Evolutionary conservation across 2,113 vertebrate species (phyloP), one percentile per base, ranked within the genome.

Genomic region (Leptosomus discolor): DNA sequence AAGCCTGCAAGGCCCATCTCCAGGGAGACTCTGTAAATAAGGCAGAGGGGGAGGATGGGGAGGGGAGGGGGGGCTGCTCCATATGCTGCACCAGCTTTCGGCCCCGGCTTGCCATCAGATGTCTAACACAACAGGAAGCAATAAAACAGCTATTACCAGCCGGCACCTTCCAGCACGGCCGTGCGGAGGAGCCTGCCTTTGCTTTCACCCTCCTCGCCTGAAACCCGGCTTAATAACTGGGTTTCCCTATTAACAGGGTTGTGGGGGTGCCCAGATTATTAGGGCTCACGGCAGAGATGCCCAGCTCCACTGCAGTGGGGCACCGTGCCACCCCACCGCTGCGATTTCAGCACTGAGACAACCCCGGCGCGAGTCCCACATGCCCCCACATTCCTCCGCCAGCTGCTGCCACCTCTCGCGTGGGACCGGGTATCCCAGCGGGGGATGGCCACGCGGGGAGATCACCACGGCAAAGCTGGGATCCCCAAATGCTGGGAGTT

Each of bases 41-140:
- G 69, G 65, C 20, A 4, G 69, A 53, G 74, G 39, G 70, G 78
- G 45, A 21, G 77, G 43, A 20, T 0, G 16, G 46, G 68, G 63
- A 14, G 24, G 9, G 45, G 45, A 57, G 21, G 43, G 67, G n/a
- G 29, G 13, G 19, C 30, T 3, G 18, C 77, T 96, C 93, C 97
- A 96, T 96, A 80, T 96, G 94, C 97, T 12, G 53, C 81, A 36
- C 56, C 94, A 96, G 93, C 93, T 63, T 27, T 81, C 1, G n/a
- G 88, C 50, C 94, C 77, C 13, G 13, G 90, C 57, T 90, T 67
- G 87, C 91, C 88, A 6, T 92, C 91, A 53, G 85, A 71, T 78
- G 93, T 90, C 88, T 92, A 43, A 46, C 88, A 88, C 95, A 53
- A 71, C 70, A 93, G 88, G 95, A 96, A 95, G 87, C 82, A 94